Evolutionary conservation across 2,797 vertebrate species (phyloP).

Genomic region (Sternarchorhynchus goeldii): DNA sequence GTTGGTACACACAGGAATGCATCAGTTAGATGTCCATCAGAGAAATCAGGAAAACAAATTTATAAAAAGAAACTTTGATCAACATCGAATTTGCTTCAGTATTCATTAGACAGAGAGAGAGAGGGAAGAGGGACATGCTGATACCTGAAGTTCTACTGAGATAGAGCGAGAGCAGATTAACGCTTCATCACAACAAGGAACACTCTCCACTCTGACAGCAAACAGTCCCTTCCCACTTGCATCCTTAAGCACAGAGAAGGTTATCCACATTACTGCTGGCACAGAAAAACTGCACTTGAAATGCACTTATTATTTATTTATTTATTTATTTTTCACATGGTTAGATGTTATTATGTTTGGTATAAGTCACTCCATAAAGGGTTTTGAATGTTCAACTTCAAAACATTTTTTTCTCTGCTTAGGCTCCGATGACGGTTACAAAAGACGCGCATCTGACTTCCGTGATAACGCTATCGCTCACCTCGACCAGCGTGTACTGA

Average conservation of each 20-base stretch:
- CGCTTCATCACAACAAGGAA: slow-evolving; percentile 76
- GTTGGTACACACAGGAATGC: no score
- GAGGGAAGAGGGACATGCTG: background rate
- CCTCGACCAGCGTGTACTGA: slow-evolving; percentile 82
- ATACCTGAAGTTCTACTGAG: slow-evolving; percentile 69
- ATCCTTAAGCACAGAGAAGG: slow-evolving; percentile 60
- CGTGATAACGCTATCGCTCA: slow-evolving; percentile 58
- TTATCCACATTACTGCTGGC: background rate
- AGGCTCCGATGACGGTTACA: background rate
- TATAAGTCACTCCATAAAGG: no score
- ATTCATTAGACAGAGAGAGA: background rate
- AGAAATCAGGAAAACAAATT: no score
- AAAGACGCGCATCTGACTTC: background rate
- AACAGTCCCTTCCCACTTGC: slow-evolving; percentile 62
- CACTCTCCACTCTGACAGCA: slow-evolving; percentile 70
- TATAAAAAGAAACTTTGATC: no score
- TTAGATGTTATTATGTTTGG: no score
- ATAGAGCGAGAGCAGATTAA: slow-evolving; percentile 76
- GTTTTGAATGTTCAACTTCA: background rate
- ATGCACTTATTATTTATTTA: no score
- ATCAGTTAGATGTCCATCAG: no score
- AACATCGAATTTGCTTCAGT: background rate
- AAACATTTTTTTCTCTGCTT: background rate
- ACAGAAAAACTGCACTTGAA: background rate
- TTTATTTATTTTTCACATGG: no score